Evolutionary conservation across 2,113 vertebrate species (phyloP).

Genomic region (Gavia stellata): DNA sequence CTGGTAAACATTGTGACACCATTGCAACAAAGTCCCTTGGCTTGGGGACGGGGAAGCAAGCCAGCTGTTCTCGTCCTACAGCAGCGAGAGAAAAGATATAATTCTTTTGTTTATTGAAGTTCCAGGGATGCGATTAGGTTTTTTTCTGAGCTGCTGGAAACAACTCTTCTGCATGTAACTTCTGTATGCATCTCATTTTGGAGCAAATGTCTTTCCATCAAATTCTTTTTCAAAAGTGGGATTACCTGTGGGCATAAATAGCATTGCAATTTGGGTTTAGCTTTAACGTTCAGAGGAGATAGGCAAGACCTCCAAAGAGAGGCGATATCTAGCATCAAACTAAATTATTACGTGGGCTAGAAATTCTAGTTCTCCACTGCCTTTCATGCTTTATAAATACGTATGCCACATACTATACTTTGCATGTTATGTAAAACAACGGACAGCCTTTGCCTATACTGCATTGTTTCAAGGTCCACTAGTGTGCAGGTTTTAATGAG

Average conservation of each 20-base stretch:
- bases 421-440: not conserved
- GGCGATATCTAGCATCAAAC: not conserved
- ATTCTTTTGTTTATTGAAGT: not conserved
- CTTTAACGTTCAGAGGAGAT: not conserved
- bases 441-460: not conserved
- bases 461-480: not conserved
- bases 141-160: not conserved
- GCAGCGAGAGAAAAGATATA: rapidly evolving
- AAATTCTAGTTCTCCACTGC: not conserved
- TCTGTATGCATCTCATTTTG: not conserved
- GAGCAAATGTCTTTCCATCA: not conserved
- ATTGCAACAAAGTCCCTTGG: not conserved
- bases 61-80: rapidly evolving
- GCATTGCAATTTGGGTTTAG: not conserved
- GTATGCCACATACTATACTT: not conserved
- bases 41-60: not conserved
- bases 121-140: rapidly evolving
- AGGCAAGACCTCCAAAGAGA: not conserved
- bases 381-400: not conserved
- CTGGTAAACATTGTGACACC: not conserved
- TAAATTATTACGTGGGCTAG: not conserved
- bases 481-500: not conserved
- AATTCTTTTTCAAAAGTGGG: not conserved
- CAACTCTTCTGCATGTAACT: not conserved
- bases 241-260: not conserved